Evolutionary conservation across 2,888 invertebrate genomes (phyloP).

Genomic region (Dasysyrphus albostriatus): DNA sequence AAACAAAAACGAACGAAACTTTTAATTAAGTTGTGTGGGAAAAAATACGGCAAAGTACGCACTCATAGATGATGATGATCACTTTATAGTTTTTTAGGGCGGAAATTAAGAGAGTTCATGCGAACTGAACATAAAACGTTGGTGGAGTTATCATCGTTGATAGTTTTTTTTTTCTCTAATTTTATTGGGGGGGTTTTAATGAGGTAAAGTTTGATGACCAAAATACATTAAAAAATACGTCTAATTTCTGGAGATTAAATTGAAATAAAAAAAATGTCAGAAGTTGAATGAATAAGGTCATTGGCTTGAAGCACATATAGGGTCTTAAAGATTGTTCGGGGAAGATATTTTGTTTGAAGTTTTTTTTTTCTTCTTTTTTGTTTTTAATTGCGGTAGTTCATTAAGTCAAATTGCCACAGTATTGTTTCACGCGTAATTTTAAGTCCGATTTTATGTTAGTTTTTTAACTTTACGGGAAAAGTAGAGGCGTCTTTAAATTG

Average conservation of each 20-base stretch:
- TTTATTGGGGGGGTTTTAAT: constrained; percentile 8
- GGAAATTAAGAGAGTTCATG: constrained; percentile 35
- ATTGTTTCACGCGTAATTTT: not conserved
- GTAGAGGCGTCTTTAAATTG: too few relatives aligned
- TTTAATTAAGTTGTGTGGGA: constrained; percentile 49
- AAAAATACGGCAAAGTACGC: constrained; percentile 24
- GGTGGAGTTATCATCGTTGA: constrained; percentile 12
- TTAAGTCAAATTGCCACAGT: not conserved
- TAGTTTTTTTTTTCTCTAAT: not conserved
- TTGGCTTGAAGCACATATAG: not conserved
- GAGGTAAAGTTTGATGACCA: constrained; percentile 34
- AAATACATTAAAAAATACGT: not conserved
- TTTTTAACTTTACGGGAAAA: too few relatives aligned
- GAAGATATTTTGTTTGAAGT: constrained; percentile 1
- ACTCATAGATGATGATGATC: constrained; percentile 9
- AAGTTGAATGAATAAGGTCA: constrained; percentile 10
- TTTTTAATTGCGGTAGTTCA: not conserved
- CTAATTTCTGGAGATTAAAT: constrained; percentile 25
- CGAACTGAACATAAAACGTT: constrained; percentile 33
- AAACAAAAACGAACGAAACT: constrained; percentile 12
- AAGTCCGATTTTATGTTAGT: not conserved
- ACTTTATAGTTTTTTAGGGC: constrained; percentile 39
- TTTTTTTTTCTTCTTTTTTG: not conserved
- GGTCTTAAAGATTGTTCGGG: constrained; percentile 13
- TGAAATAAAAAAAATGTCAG: not conserved